Conservation (phyloP, 2,113 vertebrate species). For the Phaethornis superciliosus region DNA sequence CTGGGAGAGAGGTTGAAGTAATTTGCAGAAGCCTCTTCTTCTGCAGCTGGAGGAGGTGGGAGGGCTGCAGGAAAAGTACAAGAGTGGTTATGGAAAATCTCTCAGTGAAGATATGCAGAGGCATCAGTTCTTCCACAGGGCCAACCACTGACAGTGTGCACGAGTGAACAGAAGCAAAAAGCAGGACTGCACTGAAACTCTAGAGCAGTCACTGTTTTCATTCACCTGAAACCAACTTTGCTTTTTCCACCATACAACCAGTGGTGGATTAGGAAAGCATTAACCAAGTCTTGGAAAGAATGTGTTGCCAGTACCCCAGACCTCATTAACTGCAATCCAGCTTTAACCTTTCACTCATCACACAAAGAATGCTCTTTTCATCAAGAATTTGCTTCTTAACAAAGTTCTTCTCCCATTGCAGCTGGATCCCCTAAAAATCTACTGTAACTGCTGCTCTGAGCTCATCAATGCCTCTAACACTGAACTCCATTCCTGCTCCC, state of each 20-base stretch:
- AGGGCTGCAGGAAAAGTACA: constrained; percentile 77
- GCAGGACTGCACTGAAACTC: background rate
- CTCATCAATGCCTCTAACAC: background rate
- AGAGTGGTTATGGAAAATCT: background rate
- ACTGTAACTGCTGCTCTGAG: background rate
- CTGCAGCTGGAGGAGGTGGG: constrained; percentile 85
- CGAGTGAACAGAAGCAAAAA: accelerated
- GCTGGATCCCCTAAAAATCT: background rate
- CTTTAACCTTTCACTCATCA: background rate
- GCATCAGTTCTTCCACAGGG: background rate
- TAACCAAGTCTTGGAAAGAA: accelerated
- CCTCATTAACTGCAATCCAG: background rate
- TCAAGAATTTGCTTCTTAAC: background rate
- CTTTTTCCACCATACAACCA: background rate
- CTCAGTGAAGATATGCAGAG: background rate
- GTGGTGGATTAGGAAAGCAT: background rate
- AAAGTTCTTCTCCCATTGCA: background rate
- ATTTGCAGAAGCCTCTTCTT: constrained; percentile 93
- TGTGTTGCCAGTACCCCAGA: background rate
- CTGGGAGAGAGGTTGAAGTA: constrained; percentile 93
- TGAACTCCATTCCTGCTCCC: background rate
- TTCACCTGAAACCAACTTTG: background rate
- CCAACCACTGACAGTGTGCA: background rate
- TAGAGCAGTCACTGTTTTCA: background rate
- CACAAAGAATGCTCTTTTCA: background rate